Percentiles rank a stretch among this genome's conserved stretches.
These are phyloP conservation scores for Andrena chrysosceles DNA, from an alignment of 2,888 invertebrate genomes.

Conservation along the genomic window DNA sequence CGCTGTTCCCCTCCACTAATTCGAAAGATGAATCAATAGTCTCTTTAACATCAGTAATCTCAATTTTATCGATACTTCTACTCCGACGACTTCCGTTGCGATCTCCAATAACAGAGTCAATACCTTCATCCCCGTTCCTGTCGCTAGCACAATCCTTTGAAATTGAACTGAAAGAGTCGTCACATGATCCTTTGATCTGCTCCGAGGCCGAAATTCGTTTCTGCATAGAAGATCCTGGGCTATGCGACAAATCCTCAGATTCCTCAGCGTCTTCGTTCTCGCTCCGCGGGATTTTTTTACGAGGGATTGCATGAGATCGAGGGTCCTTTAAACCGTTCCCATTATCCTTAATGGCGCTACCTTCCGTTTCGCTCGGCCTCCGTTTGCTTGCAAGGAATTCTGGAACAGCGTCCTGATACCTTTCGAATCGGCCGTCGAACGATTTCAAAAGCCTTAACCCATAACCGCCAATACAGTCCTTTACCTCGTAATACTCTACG, in stretches of 20 bases:
- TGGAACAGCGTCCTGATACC: not conserved
- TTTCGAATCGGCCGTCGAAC: slow-evolving; percentile 36
- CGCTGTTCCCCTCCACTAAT: not conserved
- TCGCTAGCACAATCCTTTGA: not conserved
- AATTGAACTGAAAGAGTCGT: not conserved
- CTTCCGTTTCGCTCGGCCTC: slow-evolving; percentile 28
- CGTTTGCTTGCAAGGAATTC: slow-evolving; percentile 18
- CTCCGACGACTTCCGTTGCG: not conserved
- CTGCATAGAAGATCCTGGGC: not conserved
- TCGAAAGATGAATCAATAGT: too few species aligned
- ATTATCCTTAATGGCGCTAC: slow-evolving; percentile 55
- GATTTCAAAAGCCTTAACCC: slow-evolving; percentile 55
- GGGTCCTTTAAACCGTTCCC: slow-evolving; percentile 51
- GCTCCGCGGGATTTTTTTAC: slow-evolving; percentile 15
- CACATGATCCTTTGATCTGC: not conserved
- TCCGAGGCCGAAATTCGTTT: not conserved
- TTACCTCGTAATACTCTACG: slow-evolving; percentile 68
- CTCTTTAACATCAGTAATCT: not conserved
- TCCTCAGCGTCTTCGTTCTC: slow-evolving; percentile 28
- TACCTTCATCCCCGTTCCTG: fast-evolving
- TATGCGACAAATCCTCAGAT: slow-evolving; percentile 8
- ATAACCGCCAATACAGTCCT: slow-evolving; percentile 62
- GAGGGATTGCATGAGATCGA: slow-evolving; percentile 33
- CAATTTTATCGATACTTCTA: not conserved
- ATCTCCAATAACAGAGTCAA: not conserved